Evolutionary conservation across 2,797 vertebrate species (phyloP).

Genomic region (Remorina albescens): DNA sequence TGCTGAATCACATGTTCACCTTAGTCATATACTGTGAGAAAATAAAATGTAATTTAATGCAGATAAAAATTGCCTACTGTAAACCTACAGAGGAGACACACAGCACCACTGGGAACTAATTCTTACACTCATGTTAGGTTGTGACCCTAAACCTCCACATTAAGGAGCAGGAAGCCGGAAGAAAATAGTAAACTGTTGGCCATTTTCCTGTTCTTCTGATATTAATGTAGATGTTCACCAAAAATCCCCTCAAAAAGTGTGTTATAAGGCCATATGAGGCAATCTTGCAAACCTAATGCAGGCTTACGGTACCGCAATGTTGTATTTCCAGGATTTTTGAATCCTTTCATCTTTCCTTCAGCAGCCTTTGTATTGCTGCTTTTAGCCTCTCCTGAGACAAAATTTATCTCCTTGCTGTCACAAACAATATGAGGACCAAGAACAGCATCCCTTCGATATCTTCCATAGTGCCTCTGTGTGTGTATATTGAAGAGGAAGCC

Average conservation of each 20-base stretch:
- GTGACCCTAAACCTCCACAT: background rate
- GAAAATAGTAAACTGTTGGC: background rate
- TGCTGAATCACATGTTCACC: conserved; percentile 58
- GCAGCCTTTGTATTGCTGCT: background rate
- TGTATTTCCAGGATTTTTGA: background rate
- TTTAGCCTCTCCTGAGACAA: background rate
- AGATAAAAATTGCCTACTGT: background rate
- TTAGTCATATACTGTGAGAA: conserved; percentile 56
- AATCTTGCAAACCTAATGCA: background rate
- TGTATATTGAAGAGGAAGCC: background rate
- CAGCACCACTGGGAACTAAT: too few species aligned
- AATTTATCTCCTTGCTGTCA: background rate
- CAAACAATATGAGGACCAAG: background rate
- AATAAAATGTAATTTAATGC: background rate
- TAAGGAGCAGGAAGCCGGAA: background rate
- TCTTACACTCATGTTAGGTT: background rate
- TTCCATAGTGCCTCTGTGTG: background rate
- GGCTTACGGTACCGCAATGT: background rate
- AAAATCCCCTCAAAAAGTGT: background rate
- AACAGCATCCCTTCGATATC: background rate
- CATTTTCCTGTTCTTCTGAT: background rate
- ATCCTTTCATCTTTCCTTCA: background rate
- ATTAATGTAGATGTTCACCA: background rate
- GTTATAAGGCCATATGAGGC: too few species aligned
- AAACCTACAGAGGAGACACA: background rate